Evolutionary conservation across 2,113 vertebrate genomes (phyloP).

Genomic region (Pterocles burchelli): DNA sequence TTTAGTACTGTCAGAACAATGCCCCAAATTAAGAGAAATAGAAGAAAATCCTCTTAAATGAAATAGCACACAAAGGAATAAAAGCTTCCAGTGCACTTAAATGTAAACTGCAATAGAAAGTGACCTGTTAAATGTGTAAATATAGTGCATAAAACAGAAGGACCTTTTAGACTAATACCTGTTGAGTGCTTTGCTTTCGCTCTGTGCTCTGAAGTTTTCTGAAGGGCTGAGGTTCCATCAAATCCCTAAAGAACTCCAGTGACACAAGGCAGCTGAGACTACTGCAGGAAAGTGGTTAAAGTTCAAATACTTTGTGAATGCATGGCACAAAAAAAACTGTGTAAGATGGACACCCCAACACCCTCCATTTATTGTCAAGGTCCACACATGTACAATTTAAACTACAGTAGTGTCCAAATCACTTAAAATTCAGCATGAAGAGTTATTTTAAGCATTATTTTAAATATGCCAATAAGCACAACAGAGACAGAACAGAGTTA

Average conservation of each 20-base stretch:
- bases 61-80: conserved; percentile 26
- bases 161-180: neutral
- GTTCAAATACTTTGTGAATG: neutral
- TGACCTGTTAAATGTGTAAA: conserved; percentile 9
- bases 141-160: conserved; percentile 3
- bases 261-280: neutral
- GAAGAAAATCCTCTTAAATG: conserved; percentile 25
- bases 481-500: neutral
- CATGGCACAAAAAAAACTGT: neutral
- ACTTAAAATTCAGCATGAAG: neutral
- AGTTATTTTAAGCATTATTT: neutral
- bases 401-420: neutral
- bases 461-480: neutral
- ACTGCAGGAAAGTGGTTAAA: neutral
- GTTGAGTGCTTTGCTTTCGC: conserved; percentile 16
- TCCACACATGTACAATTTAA: neutral
- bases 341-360: neutral
- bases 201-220: neutral
- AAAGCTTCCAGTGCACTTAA: neutral
- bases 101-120: neutral
- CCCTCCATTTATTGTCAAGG: neutral
- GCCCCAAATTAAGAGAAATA: conserved; percentile 10
- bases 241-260: neutral
- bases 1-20: neutral
- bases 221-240: neutral